Percentiles rank a stretch among this genome's conserved stretches.
phyloP scores from a whole-genome alignment of 2,113 vertebrate genomes.

The Rhea americana region DNA sequence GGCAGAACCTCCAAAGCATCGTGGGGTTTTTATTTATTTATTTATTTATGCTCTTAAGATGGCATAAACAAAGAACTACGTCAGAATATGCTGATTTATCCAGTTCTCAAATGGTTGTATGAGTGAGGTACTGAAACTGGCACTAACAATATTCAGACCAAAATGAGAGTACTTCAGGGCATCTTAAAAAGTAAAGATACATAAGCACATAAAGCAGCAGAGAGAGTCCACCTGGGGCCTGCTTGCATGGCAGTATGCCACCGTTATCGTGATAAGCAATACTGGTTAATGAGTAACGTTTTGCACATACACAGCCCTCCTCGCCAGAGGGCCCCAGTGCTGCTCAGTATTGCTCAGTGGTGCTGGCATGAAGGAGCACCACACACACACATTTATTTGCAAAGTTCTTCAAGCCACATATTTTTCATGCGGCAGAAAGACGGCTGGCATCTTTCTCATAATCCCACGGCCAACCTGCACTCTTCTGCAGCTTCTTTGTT shows the following conservation, averaged over 20 bases:
- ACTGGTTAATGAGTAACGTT: neutral
- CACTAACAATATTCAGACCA: conserved; percentile 63
- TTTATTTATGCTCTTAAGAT: neutral
- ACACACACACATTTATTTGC: neutral
- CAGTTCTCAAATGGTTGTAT: conserved; percentile 47
- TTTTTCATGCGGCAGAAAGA: neutral
- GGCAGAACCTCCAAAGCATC: neutral
- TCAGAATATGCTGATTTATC: neutral
- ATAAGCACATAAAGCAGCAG: neutral
- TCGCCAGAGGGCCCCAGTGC: neutral
- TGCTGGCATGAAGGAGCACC: neutral
- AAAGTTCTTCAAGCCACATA: neutral
- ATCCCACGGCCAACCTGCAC: neutral
- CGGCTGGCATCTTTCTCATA: neutral
- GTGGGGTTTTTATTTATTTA: neutral
- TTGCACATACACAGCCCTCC: neutral
- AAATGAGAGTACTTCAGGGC: neutral
- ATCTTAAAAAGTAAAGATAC: neutral
- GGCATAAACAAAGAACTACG: neutral
- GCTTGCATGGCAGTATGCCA: rapidly evolving
- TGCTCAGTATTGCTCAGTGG: neutral
- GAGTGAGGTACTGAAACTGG: conserved; percentile 50
- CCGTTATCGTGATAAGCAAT: rapidly evolving
- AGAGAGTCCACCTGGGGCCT: rapidly evolving
- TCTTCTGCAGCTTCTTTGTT: neutral